Evolutionary conservation across 2,113 vertebrate species (phyloP).

Genomic region (Seriola rivoliana): DNA sequence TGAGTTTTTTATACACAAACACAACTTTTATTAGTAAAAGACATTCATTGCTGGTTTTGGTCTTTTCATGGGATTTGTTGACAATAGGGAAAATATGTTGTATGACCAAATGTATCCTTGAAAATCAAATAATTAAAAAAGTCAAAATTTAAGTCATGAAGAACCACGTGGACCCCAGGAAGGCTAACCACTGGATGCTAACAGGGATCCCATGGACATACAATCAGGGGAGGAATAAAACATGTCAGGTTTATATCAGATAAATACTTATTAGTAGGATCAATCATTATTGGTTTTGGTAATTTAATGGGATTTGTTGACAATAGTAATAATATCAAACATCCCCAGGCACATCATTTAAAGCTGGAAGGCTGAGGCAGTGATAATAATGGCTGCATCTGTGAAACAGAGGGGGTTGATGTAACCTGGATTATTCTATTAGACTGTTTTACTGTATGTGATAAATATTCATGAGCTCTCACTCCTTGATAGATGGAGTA

Average conservation of each 20-base stretch:
- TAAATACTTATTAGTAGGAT: too few relatives aligned
- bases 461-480: slow-evolving; percentile 4
- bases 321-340: too few relatives aligned
- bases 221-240: too few relatives aligned
- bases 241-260: too few relatives aligned
- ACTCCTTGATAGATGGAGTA: neutral
- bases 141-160: too few relatives aligned
- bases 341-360: neutral
- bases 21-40: too few relatives aligned
- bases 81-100: neutral
- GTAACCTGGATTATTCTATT: slow-evolving; percentile 24
- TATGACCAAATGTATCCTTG: too few relatives aligned
- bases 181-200: too few relatives aligned
- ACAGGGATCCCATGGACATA: too few relatives aligned
- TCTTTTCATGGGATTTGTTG: neutral
- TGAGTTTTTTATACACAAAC: neutral
- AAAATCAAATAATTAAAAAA: too few relatives aligned
- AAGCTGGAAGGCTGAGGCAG: neutral
- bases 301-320: neutral
- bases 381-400: neutral
- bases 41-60: neutral
- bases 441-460: neutral
- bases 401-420: slow-evolving; percentile 20
- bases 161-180: too few relatives aligned
- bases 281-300: too few relatives aligned